These are phyloP conservation scores for Lemur catta DNA, from an alignment of 2,797 vertebrate species.

Conservation along the genomic window DNA sequence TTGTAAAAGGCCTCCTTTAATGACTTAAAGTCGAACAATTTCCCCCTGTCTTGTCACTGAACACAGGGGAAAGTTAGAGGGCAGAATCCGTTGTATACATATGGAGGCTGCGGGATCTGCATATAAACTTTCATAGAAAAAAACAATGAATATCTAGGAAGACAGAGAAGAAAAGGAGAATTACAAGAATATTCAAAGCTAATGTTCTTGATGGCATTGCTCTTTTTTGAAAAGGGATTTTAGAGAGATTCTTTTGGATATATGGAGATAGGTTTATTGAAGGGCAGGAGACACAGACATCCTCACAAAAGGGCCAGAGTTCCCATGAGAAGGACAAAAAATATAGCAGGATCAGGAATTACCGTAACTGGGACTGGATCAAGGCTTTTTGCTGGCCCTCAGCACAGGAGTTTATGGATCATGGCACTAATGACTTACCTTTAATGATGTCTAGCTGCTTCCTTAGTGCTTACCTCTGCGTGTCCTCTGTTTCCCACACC, in stretches of 20 bases:
- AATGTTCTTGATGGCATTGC: not conserved
- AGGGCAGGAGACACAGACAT: not conserved
- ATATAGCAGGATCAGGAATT: not conserved
- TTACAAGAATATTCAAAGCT: not conserved
- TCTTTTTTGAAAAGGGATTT: not conserved
- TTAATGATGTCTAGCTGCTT: too few species aligned
- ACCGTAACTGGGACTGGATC: accelerated
- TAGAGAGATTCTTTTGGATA: not conserved
- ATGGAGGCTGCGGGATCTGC: not conserved
- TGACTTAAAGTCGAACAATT: conserved; percentile 32
- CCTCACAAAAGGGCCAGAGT: not conserved
- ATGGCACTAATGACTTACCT: not conserved
- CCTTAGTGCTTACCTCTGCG: not conserved
- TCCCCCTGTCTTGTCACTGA: not conserved
- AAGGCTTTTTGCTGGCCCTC: not conserved
- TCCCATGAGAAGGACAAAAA: not conserved
- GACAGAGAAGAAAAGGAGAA: not conserved
- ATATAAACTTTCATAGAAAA: not conserved
- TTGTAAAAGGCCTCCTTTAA: conserved; percentile 11
- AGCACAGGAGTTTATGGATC: not conserved
- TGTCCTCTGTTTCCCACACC: not conserved
- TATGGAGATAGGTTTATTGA: not conserved
- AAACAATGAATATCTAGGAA: not conserved
- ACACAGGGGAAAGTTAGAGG: conserved; percentile 8
- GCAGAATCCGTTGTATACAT: not conserved